These are phyloP conservation scores for Scolopax rusticola DNA, from an alignment of 2,797 vertebrate genomes.

Conservation along the genomic window DNA sequence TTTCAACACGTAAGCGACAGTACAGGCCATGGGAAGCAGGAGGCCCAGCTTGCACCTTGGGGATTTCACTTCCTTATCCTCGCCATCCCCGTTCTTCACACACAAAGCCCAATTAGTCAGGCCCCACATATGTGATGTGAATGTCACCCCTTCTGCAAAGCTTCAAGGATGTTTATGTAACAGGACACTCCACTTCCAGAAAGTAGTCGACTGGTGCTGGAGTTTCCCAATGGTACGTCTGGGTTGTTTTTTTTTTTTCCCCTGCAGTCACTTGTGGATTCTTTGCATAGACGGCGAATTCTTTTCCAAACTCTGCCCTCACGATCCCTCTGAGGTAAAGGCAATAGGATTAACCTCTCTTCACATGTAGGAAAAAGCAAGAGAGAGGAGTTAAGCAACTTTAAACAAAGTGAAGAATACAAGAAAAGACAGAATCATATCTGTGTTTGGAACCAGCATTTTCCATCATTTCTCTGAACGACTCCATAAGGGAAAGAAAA, in stretches of 20 bases:
- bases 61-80: constrained; percentile 71
- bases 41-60: constrained; percentile 64
- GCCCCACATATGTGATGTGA: constrained; percentile 33
- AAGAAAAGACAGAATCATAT: background rate
- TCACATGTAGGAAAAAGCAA: background rate
- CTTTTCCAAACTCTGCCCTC: constrained; percentile 43
- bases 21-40: constrained; percentile 64
- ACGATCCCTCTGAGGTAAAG: constrained; percentile 47
- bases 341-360: constrained; percentile 41
- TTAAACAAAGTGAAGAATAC: background rate
- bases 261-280: constrained; percentile 16
- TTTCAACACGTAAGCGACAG: constrained; percentile 53
- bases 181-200: constrained; percentile 60
- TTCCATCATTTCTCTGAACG: background rate
- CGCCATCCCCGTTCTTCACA: constrained; percentile 18
- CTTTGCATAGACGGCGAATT: constrained; percentile 49
- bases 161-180: constrained; percentile 72
- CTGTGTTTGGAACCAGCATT: background rate
- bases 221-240: constrained; percentile 43
- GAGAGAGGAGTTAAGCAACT: constrained; percentile 1
- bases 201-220: constrained; percentile 1
- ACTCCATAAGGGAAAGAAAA: background rate
- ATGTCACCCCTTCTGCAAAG: constrained; percentile 59
- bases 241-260: background rate
- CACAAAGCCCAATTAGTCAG: constrained; percentile 67